phyloP scores from a whole-genome alignment of 2,797 vertebrate genomes.

The Lacerta agilis region DNA sequence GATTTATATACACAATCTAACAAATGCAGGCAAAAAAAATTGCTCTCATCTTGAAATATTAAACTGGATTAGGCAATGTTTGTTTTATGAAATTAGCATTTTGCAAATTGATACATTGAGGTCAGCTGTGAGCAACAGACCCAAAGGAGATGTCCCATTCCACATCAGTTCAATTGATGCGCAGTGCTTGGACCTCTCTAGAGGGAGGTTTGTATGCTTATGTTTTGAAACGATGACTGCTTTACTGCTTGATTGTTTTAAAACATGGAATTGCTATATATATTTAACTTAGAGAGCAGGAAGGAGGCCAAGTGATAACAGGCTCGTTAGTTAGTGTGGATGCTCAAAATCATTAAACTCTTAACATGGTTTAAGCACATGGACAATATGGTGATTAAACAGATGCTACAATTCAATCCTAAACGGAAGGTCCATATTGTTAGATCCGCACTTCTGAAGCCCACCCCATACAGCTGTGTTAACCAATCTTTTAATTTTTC shows the following conservation, averaged over 20 bases:
- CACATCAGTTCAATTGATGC: neutral
- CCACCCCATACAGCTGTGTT: too few species aligned
- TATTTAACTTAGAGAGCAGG: neutral
- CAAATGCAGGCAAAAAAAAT: neutral
- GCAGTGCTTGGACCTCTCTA: neutral
- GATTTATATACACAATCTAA: constrained; percentile 29
- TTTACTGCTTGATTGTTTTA: neutral
- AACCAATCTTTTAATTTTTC: too few species aligned
- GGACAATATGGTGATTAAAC: neutral
- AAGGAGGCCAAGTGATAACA: neutral
- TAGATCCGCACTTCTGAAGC: too few species aligned
- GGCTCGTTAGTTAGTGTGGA: neutral
- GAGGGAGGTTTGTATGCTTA: neutral
- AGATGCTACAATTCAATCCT: too few species aligned
- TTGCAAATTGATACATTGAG: neutral
- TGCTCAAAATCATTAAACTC: neutral
- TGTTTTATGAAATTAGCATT: neutral
- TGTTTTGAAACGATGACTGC: neutral
- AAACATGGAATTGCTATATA: neutral
- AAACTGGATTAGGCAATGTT: neutral
- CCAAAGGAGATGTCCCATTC: neutral
- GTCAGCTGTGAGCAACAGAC: neutral
- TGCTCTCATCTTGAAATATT: neutral
- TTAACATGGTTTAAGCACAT: neutral
- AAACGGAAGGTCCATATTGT: too few species aligned